Conservation (phyloP, 2,888 invertebrate species). For the Mesorhabditis sp. region DNA sequence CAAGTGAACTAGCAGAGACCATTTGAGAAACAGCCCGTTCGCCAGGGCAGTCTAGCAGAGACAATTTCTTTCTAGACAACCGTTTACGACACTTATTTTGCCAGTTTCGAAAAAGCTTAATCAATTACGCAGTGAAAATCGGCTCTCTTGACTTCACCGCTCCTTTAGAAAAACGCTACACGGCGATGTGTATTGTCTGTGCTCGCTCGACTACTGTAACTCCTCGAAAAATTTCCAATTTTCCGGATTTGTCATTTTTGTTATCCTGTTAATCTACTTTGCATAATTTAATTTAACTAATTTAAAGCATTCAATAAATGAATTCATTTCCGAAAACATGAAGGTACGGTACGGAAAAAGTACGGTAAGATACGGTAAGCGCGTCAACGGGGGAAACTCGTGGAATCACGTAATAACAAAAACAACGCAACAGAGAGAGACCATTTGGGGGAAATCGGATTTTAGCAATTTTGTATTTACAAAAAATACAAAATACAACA, state of each 20-base stretch:
- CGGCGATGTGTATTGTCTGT: constrained; percentile 28
- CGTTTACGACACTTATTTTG: too few species aligned
- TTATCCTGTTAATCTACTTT: background rate
- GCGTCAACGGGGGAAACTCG: too few species aligned
- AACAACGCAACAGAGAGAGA: too few species aligned
- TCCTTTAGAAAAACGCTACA: background rate
- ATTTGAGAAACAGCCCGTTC: background rate
- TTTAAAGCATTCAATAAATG: constrained; percentile 7
- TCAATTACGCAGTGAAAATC: background rate
- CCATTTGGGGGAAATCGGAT: too few species aligned
- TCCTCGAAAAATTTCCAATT: constrained; percentile 9
- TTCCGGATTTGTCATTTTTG: constrained; percentile 13
- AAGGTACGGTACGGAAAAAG: background rate
- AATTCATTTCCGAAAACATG: background rate
- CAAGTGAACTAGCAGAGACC: background rate
- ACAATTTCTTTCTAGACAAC: background rate
- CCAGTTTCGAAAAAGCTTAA: background rate
- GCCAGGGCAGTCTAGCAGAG: background rate
- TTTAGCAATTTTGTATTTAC: too few species aligned
- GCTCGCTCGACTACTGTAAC: constrained; percentile 36
- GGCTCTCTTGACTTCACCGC: background rate
- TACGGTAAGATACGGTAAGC: too few species aligned
- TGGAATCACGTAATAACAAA: too few species aligned
- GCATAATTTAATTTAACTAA: constrained; percentile 7
- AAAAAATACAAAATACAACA: too few species aligned